Base-by-base conservation (phyloP, 2,113 vertebrate genomes). In the Grammomys dolichurus region DNA sequence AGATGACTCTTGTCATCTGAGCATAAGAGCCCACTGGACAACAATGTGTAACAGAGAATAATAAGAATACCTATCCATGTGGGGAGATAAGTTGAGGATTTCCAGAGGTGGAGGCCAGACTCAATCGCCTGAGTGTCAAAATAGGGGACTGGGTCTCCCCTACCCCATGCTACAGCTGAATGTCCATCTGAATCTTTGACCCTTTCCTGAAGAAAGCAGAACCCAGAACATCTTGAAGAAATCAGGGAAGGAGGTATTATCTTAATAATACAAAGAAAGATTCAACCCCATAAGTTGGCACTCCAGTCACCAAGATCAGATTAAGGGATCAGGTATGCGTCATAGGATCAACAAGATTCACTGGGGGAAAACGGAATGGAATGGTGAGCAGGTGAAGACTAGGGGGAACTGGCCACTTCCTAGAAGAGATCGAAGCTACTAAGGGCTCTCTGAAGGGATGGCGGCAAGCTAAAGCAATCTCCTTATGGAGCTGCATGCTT, bases 221-320 rank as follows among this genome's bases (percentile, higher is more conserved):
- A 48, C 56, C 7, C 33, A 92, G 63, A 69, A 36, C 63, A 93
- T 95, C 78, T 80, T 36, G 46, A 92, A 93, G 90, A 87, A 40
- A 84, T 22, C 20, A 46, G 17, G 13, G 9, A 90, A 60, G 60
- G 9, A 93, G 54, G 51, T n/a, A n/a, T 36, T 31, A 4, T 60
- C 56, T 51, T 43, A 88, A n/a, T 63, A 86, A 93, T 33, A 56
- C 22, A 16, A 69, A 69, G 33, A 65, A 92, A 75, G 31, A 26
- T 87, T 92, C 86, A 92, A 70, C 88, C 16, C 31, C 43, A 76
- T 28, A 86, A 63, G 76, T 2, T 87, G 70, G 20, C 22, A 33
- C 31, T 81, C 63, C 8, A 51, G 24, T 91, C 40, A 81, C 40
- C 31, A 63, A 76, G 5, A 73, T 84, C 63, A 48, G 58, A 58